Evolutionary conservation across 2,797 vertebrate species (phyloP), one percentile per base, ranked within the genome.

Genomic region (Microctenopoma lineatum): DNA sequence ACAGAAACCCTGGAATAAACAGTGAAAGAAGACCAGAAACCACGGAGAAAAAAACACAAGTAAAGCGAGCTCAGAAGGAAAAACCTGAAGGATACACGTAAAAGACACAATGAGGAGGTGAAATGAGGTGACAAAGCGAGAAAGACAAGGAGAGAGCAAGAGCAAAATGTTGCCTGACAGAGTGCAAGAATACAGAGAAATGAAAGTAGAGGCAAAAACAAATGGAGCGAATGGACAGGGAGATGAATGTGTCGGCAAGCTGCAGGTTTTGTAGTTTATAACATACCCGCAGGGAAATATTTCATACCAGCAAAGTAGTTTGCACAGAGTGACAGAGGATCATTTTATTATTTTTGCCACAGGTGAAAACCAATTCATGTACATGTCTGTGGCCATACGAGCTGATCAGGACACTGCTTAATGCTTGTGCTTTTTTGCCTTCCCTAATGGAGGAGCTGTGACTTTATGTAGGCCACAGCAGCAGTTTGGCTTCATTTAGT

Each of bases 191-290:
- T n/a, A 16, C 54, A 54, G 47, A 80, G 66, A 71, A 83, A 79
- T 61, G 68, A 82, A 77, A 66, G 63, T 27, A 58, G 48, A 86
- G 67, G 62, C 77, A 62, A 74, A 84, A 87, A 85, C 80, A 86
- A 91, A 89, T 83, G 80, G 76, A 81, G 80, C 68, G 39, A 76
- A 73, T 10, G 47, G 68, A 62, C 74, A 57, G 61, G 59, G 70
- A 86, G 87, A 89, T 74, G 66, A 86, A 90, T 83, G 87, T 73
- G 70, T 73, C 44, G 25, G 62, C 53, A 39, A 73, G 66, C 25
- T 62, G 66, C 73, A 59, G 74, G 63, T 84, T 89, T 77, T 79
- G 69, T 87, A 81, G 68, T 86, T 84, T 81, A 87, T 79, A 66
- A 80, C 73, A 60, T 8, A 39, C n/a, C 84, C 16, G 0, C 65